Evolutionary conservation across 2,797 vertebrate species (phyloP), one percentile per base, ranked within the genome.

Genomic region (Lacerta viridis): DNA sequence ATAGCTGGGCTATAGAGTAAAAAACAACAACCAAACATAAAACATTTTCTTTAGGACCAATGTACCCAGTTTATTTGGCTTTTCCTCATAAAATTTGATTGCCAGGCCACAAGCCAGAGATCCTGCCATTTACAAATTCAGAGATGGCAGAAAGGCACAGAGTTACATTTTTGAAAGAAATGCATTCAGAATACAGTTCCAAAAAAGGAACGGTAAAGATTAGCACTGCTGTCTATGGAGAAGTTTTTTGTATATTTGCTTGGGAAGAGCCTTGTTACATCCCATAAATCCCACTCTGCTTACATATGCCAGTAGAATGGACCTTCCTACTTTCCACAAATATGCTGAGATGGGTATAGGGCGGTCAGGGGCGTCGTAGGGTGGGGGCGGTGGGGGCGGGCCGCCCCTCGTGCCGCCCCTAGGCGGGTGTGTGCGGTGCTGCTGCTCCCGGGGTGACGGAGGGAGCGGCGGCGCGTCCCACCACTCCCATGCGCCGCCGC

Each of bases 161-260:
- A 27, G 27, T 71, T 71, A 9, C 39, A 69, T 33, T 72, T 50
- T n/a, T 83, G 82, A 68, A 71, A 83, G 18, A 83, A 50, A 71
- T 11, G 78, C n/a, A 50, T 80, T 80, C 77, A 72, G 46, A 59
- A 86, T 71, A 25, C 50, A 29, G 8, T 80, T 41, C 85, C 25
- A 72, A 29, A 86, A 86, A 86, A 9, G 29, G 5, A 10, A 71
- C 33, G 3, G 46, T 71, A 64, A 86, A 43, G 61, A 79, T 78
- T 69, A 78, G 55, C 15, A 50, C 7, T 6, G 9, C 29, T 69
- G 25, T 33, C 81, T 33, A 50, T 50, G 36, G 23, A 72, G 66
- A 29, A 41, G 41, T 59, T 71, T 83, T 83, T 68, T 71, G 81
- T 83, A 29, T 23, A 50, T 83, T 71, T 36, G 82, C 43, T 50